A percentile compares a stretch with the other conserved stretches of the same genome.
phyloP scores from a whole-genome alignment of 35 echinoderm and acorn worm species.

The Strongylocentrotus purpuratus region DNA sequence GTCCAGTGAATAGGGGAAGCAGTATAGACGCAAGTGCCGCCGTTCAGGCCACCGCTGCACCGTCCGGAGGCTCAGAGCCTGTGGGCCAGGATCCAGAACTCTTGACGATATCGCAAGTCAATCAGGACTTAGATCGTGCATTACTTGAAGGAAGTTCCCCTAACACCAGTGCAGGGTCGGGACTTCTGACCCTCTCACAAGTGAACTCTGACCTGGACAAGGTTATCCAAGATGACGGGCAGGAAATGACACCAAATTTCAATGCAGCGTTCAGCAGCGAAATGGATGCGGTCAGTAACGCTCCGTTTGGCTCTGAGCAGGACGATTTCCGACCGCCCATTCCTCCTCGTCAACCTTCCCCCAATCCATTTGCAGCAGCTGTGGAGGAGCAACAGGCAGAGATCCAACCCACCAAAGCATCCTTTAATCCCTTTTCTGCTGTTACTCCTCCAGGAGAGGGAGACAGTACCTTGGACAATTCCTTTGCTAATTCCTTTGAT shows the following conservation, averaged over 20 bases:
- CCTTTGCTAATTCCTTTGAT: slow-evolving; percentile 23
- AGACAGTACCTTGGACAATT: background rate
- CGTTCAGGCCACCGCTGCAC: background rate
- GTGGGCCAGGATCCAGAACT: slow-evolving; percentile 12
- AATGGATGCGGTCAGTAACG: slow-evolving; percentile 9
- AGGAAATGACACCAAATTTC: background rate
- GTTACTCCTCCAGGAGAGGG: slow-evolving; percentile 52
- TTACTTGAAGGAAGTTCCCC: slow-evolving; percentile 38
- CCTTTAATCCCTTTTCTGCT: slow-evolving; percentile 78
- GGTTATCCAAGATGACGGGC: slow-evolving; percentile 40
- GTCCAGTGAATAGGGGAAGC: slow-evolving; percentile 50
- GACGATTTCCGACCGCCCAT: slow-evolving; percentile 46
- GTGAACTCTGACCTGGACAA: slow-evolving; percentile 79
- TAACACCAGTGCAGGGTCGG: background rate
- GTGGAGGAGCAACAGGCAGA: slow-evolving; percentile 47
- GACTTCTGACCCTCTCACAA: slow-evolving; percentile 69
- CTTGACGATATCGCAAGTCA: slow-evolving; percentile 72
- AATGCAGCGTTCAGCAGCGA: slow-evolving; percentile 39
- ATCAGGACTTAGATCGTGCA: slow-evolving; percentile 78
- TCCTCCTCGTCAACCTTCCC: slow-evolving; percentile 79
- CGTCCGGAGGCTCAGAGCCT: slow-evolving; percentile 27
- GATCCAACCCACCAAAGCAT: background rate
- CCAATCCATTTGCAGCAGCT: slow-evolving; percentile 82
- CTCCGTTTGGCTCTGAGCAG: background rate
- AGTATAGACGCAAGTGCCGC: slow-evolving; percentile 31